Percentiles rank a stretch among this genome's conserved stretches.
phyloP scores from a whole-genome alignment of 1,140 invertebrate species.

The Anadara kagoshimensis region DNA sequence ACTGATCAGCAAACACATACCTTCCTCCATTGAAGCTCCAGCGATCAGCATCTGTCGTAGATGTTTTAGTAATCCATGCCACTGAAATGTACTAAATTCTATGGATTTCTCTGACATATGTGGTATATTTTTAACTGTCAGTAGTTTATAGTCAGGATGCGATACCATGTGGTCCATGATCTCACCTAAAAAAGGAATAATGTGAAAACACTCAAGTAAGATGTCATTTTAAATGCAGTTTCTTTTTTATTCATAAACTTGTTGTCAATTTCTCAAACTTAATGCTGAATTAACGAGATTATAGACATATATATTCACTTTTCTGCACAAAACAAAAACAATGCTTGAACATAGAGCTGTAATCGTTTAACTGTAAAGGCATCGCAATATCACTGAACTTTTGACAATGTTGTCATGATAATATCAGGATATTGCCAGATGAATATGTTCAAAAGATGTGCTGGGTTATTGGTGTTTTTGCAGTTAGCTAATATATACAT shows the following conservation, averaged over 20 bases:
- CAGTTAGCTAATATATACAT: too few relatives aligned
- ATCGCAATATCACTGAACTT: too few relatives aligned
- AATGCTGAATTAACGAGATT: background rate
- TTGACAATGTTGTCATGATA: too few relatives aligned
- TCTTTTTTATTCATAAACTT: too few relatives aligned
- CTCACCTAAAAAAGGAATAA: conserved; percentile 57
- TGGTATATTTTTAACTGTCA: conserved; percentile 69
- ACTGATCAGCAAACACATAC: conserved; percentile 35
- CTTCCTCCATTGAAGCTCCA: conserved; percentile 72
- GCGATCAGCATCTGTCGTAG: conserved; percentile 72
- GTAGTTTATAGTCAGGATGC: conserved; percentile 70
- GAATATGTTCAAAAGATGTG: too few relatives aligned
- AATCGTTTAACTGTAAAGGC: too few relatives aligned
- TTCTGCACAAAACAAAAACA: too few relatives aligned
- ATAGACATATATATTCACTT: background rate
- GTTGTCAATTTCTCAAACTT: background rate
- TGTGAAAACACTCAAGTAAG: background rate
- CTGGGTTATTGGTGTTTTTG: too few relatives aligned
- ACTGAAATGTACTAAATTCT: conserved; percentile 70
- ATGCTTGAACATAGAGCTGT: too few relatives aligned
- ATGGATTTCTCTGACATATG: conserved; percentile 68
- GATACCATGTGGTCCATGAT: conserved; percentile 66
- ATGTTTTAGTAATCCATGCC: conserved; percentile 71
- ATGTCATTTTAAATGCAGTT: too few relatives aligned
- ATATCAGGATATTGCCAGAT: too few relatives aligned